A percentile compares a stretch with the other conserved stretches of the same genome.
Conservation (phyloP, 92 coral and sea anemone species). For the Parazoanthus atlanticus region DNA sequence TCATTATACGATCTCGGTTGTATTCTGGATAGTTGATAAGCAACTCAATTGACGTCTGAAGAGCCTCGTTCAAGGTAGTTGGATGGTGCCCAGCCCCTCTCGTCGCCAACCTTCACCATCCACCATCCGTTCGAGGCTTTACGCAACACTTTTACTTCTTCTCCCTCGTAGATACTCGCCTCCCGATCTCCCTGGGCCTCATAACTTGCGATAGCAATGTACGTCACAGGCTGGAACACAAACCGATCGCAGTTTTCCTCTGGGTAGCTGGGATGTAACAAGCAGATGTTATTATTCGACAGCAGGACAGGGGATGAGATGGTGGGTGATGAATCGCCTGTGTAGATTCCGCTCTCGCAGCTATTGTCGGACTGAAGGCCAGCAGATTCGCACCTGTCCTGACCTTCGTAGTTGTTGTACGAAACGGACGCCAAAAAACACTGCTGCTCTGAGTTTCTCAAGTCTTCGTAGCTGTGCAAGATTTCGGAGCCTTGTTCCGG, state of each 20-base stretch:
- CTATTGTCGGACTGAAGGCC: slow-evolving; percentile 2
- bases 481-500: background rate
- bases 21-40: background rate
- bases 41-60: background rate
- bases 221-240: slow-evolving; percentile 9
- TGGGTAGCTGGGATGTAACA: slow-evolving; percentile 22
- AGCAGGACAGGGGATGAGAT: slow-evolving; percentile 15
- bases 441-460: background rate
- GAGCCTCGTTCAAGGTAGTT: slow-evolving; percentile 59
- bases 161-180: slow-evolving; percentile 55
- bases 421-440: background rate
- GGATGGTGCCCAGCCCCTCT: slow-evolving; percentile 84
- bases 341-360: background rate
- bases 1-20: background rate
- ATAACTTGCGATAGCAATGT: slow-evolving; percentile 55
- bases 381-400: background rate
- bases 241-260: slow-evolving; percentile 1
- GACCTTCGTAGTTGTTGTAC: background rate
- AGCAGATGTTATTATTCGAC: slow-evolving; percentile 11
- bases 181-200: slow-evolving; percentile 61
- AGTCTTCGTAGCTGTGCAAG: background rate
- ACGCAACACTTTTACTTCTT: slow-evolving; percentile 59
- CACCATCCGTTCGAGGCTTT: slow-evolving; percentile 76
- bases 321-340: background rate
- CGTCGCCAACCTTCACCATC: slow-evolving; percentile 57